Evolutionary conservation across 2,797 vertebrate genomes (phyloP).

Genomic region (Discoglossus pictus): DNA sequence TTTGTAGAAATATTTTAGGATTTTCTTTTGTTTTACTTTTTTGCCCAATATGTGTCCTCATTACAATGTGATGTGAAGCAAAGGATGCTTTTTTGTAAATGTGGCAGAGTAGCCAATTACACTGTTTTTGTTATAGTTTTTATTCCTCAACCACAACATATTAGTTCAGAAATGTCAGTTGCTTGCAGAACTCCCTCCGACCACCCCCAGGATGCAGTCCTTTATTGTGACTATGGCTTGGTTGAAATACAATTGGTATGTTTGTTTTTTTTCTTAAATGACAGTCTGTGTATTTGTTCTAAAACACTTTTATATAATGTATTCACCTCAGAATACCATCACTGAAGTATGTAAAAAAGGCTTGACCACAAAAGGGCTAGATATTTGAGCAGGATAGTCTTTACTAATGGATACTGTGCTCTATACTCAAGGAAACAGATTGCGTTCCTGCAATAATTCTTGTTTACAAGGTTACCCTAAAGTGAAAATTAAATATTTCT

Average conservation of each 20-base stretch:
- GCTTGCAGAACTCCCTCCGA: background rate
- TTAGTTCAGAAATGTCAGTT: background rate
- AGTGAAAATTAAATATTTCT: too few species aligned
- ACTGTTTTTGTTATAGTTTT: background rate
- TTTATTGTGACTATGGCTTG: slow-evolving; percentile 53
- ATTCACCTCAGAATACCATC: too few species aligned
- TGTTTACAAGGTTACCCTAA: too few species aligned
- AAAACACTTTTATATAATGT: too few species aligned
- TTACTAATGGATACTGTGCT: too few species aligned
- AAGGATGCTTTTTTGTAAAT: slow-evolving; percentile 49
- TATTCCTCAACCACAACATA: background rate
- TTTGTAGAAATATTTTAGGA: slow-evolving; percentile 44
- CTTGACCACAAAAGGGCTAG: too few species aligned
- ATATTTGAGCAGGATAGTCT: too few species aligned
- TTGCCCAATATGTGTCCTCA: slow-evolving; percentile 37
- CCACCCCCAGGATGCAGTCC: background rate
- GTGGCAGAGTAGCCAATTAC: slow-evolving; percentile 25
- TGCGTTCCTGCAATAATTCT: too few species aligned
- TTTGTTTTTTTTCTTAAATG: slow-evolving; percentile 61
- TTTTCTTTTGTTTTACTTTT: slow-evolving; percentile 34
- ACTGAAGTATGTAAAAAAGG: too few species aligned
- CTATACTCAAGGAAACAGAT: too few species aligned
- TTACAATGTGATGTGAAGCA: slow-evolving; percentile 52
- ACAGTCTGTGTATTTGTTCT: too few species aligned
- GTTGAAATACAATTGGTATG: slow-evolving; percentile 63